Evolutionary conservation across 1,140 invertebrate genomes (phyloP).

Genomic region (Gonatopus flavifemur): DNA sequence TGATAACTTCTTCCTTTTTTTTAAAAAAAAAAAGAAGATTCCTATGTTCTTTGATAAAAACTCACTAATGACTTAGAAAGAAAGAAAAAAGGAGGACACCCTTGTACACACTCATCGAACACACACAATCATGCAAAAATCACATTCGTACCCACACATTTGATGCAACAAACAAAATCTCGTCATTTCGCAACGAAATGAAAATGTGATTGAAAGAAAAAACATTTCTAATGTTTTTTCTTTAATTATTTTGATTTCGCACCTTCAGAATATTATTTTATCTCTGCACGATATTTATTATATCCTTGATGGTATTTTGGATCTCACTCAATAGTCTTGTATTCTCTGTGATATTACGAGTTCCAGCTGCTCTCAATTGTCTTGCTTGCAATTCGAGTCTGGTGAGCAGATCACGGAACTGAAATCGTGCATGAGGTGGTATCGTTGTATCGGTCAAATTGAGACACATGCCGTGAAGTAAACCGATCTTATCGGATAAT

Average conservation of each 20-base stretch:
- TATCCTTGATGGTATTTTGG: slow-evolving; percentile 79
- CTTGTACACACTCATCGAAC: too few species aligned
- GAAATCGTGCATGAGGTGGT: slow-evolving; percentile 84
- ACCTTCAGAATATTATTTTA: slow-evolving; percentile 50
- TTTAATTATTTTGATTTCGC: slow-evolving; percentile 27
- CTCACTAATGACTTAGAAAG: slow-evolving; percentile 48
- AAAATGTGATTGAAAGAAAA: too few species aligned
- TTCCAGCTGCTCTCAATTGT: slow-evolving; percentile 71
- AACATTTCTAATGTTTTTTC: too few species aligned
- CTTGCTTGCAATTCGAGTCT: slow-evolving; percentile 79
- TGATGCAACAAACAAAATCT: too few species aligned
- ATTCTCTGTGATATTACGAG: slow-evolving; percentile 70
- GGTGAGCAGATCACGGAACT: slow-evolving; percentile 82
- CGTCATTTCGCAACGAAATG: too few species aligned
- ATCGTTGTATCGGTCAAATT: slow-evolving; percentile 73
- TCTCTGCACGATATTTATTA: slow-evolving; percentile 78
- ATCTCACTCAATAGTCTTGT: slow-evolving; percentile 71
- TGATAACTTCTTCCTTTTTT: too few species aligned
- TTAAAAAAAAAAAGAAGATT: slow-evolving; percentile 2
- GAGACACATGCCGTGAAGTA: slow-evolving; percentile 76
- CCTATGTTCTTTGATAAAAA: slow-evolving; percentile 15
- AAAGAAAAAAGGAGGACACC: too few species aligned
- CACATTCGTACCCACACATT: too few species aligned
- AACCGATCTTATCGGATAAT: slow-evolving; percentile 79
- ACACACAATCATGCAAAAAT: too few species aligned